These are phyloP conservation scores for Cantharis rufa DNA, from an alignment of 2,888 invertebrate genomes.

Conservation along the genomic window DNA sequence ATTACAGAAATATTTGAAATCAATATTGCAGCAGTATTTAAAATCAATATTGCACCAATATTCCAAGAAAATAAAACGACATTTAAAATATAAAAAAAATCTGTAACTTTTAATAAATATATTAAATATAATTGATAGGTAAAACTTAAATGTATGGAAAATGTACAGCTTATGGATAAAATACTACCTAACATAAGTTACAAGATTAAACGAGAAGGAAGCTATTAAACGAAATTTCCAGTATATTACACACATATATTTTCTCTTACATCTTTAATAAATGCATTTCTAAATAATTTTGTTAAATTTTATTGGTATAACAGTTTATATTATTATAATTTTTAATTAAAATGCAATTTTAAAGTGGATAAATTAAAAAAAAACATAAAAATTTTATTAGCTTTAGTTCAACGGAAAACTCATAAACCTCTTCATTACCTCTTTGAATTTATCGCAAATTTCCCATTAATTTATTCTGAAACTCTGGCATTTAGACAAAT, in stretches of 20 bases:
- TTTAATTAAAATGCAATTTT: background rate
- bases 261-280: background rate
- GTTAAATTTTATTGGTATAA: background rate
- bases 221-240: background rate
- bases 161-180: background rate
- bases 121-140: background rate
- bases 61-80: too few species aligned
- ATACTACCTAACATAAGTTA: background rate
- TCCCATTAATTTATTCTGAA: background rate
- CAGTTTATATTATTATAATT: background rate
- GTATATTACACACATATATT: background rate
- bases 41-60: too few species aligned
- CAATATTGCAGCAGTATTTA: too few species aligned
- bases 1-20: too few species aligned
- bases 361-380: background rate
- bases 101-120: background rate
- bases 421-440: background rate
- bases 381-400: background rate
- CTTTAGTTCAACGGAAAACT: background rate
- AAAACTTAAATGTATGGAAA: background rate
- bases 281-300: background rate
- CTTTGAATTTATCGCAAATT: background rate
- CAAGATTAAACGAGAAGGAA: background rate
- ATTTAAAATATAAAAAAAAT: too few species aligned
- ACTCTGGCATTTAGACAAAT: background rate